A percentile compares a stretch with the other conserved stretches of the same genome.
phyloP scores from a whole-genome alignment of 2,888 invertebrate genomes.

The Apamea sordens region DNA sequence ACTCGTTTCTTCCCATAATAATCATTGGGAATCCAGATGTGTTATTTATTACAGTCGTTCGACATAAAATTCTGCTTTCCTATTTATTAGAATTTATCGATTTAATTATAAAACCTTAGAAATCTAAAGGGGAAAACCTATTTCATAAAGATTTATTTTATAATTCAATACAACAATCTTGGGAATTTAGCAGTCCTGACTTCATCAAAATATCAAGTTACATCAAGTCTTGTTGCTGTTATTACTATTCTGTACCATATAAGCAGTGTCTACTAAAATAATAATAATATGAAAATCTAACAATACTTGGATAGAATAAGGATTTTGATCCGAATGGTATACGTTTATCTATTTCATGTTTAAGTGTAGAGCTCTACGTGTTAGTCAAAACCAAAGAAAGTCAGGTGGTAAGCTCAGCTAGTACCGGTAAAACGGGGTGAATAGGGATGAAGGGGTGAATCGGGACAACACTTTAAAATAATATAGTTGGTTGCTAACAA shows the following conservation, averaged over 20 bases:
- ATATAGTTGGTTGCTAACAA: too few species aligned
- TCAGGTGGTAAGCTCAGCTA: neutral
- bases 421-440: too few species aligned
- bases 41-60: neutral
- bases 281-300: conserved; percentile 33
- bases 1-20: neutral
- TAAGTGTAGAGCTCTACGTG: conserved; percentile 18
- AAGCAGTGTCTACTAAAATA: conserved; percentile 3
- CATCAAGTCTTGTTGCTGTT: neutral
- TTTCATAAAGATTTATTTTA: conserved; percentile 10
- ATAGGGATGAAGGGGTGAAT: too few species aligned
- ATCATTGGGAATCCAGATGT: neutral
- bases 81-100: neutral
- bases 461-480: too few species aligned
- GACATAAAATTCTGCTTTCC: neutral
- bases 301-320: conserved; percentile 41
- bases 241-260: neutral
- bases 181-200: too few species aligned
- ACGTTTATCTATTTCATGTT: conserved; percentile 14
- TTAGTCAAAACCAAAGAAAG: neutral
- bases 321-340: conserved; percentile 7
- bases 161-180: conserved; percentile 2
- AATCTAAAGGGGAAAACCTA: neutral
- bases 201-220: conserved; percentile 37
- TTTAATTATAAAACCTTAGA: neutral